Percentiles rank a stretch among this genome's conserved stretches.
These are phyloP conservation scores for Hippoglossus stenolepis DNA, from an alignment of 2,113 vertebrate genomes.

Conservation along the genomic window DNA sequence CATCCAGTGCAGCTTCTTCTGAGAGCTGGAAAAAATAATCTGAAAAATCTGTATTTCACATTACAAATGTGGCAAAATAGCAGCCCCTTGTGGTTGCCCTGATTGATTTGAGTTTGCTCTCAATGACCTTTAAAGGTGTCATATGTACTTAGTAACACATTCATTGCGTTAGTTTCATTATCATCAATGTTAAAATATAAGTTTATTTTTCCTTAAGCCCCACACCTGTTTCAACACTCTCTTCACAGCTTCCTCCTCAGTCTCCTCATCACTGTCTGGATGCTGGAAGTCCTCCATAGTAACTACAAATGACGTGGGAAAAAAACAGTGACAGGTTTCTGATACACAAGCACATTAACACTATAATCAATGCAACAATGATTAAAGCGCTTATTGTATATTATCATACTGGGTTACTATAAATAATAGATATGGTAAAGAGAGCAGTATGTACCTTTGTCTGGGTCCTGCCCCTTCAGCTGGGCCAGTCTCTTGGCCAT, in stretches of 20 bases:
- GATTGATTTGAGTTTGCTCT: constrained; percentile 1
- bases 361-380: background rate
- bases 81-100: constrained; percentile 60
- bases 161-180: background rate
- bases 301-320: constrained; percentile 78
- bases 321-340: constrained; percentile 16
- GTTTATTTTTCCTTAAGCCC: background rate
- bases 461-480: constrained; percentile 90
- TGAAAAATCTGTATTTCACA: constrained; percentile 17
- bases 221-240: constrained; percentile 90
- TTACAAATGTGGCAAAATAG: constrained; percentile 54
- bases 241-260: constrained; percentile 88
- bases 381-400: no score
- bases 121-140: background rate
- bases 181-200: background rate
- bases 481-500: constrained; percentile 89
- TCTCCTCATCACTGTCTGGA: constrained; percentile 93
- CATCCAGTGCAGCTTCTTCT: constrained; percentile 91
- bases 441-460: constrained; percentile 81
- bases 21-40: constrained; percentile 83
- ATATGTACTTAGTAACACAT: background rate
- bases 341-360: no score
- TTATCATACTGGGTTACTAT: background rate
- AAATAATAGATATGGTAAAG: background rate
- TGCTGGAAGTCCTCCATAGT: constrained; percentile 84